Evolutionary conservation across 2,888 invertebrate species (phyloP), one percentile per base, ranked within the genome.

Genomic region (Nephrocerus scutellatus): DNA sequence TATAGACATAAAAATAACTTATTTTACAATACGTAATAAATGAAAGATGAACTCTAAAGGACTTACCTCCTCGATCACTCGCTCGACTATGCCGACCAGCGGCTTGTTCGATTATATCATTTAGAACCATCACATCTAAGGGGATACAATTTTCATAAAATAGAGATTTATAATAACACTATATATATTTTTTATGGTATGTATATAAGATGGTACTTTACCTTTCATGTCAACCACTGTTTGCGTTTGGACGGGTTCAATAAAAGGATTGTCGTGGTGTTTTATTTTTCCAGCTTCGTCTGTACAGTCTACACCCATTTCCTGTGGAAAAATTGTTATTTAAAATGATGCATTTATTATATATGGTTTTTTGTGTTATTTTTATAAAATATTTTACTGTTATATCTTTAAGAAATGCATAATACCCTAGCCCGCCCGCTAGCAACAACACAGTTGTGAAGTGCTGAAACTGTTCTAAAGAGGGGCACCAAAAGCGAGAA

Each of bases 51-150:
- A 21, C 10, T 21, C 13, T 15, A 20, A 23, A 9, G 6, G 44
- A 68, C 75, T 76, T 83, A 89, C 88, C 88, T 79, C 84, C 86
- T 68, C 84, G 84, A 50, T 89, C 89, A 63, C 86, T 85, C 44
- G 82, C 80, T 62, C 83, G 76, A 72, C 88, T 88, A 62, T 87
- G 87, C 65, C 86, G 77, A 53, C 88, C 86, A 43, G 92, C 86
- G 42, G 87, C 93, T 75, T 93, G 93, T 67, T 95, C 92, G 57
- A 95, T 90, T 60, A 96, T 91, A 69, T 95, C 92, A 67, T 91
- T 93, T 59, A 95, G 74, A 56, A 93, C 93, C 90, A 93, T 90
- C 47, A 95, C 92, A 76, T 96, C 95, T 95, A 28, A 3, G 10
- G 6, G 13, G 10, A 7, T 14, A 9, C 10, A 21, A 19, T 19